A percentile compares a stretch with the other conserved stretches of the same genome.
Conservation (phyloP, 2,113 vertebrate genomes). For the Myodes glareolus region DNA sequence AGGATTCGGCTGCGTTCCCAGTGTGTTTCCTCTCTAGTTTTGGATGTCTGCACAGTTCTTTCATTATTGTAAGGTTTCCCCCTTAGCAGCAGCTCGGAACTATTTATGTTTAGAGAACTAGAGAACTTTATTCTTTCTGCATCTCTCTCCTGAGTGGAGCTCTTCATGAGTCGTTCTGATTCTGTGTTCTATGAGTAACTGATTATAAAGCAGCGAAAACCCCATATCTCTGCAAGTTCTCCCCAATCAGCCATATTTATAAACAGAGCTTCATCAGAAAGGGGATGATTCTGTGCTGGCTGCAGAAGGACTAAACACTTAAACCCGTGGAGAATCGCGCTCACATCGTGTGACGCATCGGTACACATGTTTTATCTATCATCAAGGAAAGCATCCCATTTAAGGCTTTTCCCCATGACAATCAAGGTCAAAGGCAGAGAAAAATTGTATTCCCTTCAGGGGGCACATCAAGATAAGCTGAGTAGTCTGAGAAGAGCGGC, state of each 20-base stretch:
- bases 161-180: conserved; percentile 21
- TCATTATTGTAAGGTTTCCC: conserved; percentile 17
- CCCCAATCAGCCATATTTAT: conserved; percentile 72
- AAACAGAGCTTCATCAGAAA: conserved; percentile 18
- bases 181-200: conserved; percentile 39
- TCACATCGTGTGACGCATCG: conserved; percentile 56
- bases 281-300: conserved; percentile 28
- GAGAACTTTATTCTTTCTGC: conserved; percentile 5
- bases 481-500: conserved; percentile 9
- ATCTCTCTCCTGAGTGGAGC: not conserved
- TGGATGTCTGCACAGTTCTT: not conserved
- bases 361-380: conserved; percentile 77
- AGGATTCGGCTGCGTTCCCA: not conserved
- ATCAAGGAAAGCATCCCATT: conserved; percentile 59
- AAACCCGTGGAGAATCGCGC: conserved; percentile 59
- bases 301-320: conserved; percentile 49
- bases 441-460: conserved; percentile 71
- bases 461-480: conserved; percentile 54
- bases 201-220: conserved; percentile 71
- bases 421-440: conserved; percentile 72
- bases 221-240: conserved; percentile 30
- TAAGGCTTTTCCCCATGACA: conserved; percentile 76
- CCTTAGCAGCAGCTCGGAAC: conserved; percentile 41
- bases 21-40: not conserved
- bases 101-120: conserved; percentile 59